Evolutionary conservation across 2,113 vertebrate species (phyloP), one percentile per base, ranked within the genome.

Genomic region (Zapornia atra): DNA sequence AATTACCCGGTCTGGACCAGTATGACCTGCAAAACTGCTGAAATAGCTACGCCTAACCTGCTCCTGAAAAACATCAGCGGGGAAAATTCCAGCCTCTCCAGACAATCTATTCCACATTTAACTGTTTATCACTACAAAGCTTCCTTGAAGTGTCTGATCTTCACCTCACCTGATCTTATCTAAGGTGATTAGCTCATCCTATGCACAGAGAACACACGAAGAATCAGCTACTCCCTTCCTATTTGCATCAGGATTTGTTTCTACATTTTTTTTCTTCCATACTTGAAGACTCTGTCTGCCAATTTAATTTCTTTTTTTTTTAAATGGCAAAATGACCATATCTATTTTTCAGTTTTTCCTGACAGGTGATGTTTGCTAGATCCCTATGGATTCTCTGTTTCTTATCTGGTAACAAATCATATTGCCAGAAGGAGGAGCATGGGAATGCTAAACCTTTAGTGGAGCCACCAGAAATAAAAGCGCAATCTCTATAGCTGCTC

Each of bases 91-190:
- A 92, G 38, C 57, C 83, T 92, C 26, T 88, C 16, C 73, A 95
- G 93, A 91, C 91, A 84, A 95, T 71, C 83, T 84, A 92, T 92
- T 93, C 76, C 48, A 81, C 88, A 81, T 84, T 91, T 78, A 87
- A 42, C 77, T 91, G 48, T 85, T 96, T 96, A 94, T 56, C 93
- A 94, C 93, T 96, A 91, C 89, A 95, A 96, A 96, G 91, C 84
- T 87, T 79, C 57, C 34, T 46, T 68, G 24, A 53, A 22, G 48
- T 11, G 44, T 84, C 83, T 96, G 81, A 91, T 89, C 84, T 89
- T 92, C 77, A 86, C 48, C 48, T 85, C 81, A 79, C 25, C 73
- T 94, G 93, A 94, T 96, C 81, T 13, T 92, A 95, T 95, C 86
- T 96, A 40, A 82, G 61, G n/a, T 86, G 63, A 94, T 92, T 78